phyloP scores from a whole-genome alignment of 2,888 invertebrate genomes.

The Netelia fuscicornis region DNA sequence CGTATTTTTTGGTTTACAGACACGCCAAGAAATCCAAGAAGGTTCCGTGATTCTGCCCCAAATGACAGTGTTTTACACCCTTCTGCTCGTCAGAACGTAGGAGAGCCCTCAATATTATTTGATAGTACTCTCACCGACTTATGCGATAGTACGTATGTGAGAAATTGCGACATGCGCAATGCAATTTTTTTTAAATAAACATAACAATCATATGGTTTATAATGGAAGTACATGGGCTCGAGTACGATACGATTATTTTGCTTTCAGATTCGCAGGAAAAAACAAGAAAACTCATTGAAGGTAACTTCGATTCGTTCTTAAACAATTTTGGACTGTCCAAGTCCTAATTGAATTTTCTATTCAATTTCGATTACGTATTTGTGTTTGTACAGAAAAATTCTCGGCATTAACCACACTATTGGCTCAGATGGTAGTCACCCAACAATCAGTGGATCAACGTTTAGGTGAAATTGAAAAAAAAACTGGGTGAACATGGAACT shows the following conservation, averaged over 20 bases:
- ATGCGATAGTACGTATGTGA: neutral
- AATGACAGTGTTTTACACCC: neutral
- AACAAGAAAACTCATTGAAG: neutral
- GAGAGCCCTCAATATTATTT: neutral
- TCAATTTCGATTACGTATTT: neutral
- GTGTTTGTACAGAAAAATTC: neutral
- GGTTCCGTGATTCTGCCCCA: neutral
- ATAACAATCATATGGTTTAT: neutral
- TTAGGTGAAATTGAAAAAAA: neutral
- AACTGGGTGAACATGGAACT: neutral
- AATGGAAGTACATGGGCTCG: neutral
- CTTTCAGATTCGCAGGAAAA: neutral
- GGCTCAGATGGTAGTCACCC: neutral
- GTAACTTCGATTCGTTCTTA: neutral
- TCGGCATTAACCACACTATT: neutral
- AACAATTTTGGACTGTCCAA: neutral
- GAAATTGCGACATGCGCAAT: neutral
- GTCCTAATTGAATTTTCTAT: neutral
- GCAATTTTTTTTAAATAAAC: neutral
- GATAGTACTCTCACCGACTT: neutral
- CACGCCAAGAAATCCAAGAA: neutral
- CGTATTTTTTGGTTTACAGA: conserved; percentile 1
- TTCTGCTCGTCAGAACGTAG: neutral
- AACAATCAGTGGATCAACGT: neutral
- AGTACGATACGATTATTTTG: neutral